These are phyloP conservation scores for Artibeus lituratus DNA, from an alignment of 2,797 vertebrate species.

Conservation along the genomic window DNA sequence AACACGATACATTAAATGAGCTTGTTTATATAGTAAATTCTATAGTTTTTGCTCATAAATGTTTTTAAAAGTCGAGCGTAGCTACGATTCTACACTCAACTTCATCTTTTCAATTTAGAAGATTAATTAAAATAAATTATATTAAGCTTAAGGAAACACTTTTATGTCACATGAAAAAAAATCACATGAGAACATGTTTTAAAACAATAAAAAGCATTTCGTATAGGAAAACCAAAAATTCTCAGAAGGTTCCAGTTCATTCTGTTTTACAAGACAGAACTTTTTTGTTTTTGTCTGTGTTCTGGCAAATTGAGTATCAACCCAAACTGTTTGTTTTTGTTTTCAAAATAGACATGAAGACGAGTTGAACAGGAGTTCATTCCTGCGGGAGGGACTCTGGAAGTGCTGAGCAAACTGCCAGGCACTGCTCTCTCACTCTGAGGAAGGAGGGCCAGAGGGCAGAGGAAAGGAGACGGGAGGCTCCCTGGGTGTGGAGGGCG, in stretches of 20 bases:
- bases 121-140: conserved; percentile 17
- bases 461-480: background rate
- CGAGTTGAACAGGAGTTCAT: background rate
- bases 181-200: background rate
- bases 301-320: background rate
- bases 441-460: background rate
- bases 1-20: conserved; percentile 33
- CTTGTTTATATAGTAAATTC: conserved; percentile 45
- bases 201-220: conserved; percentile 11
- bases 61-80: background rate
- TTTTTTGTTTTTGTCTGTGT: background rate
- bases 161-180: background rate
- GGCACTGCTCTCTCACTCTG: background rate
- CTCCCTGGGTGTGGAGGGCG: background rate
- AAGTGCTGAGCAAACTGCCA: background rate
- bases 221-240: background rate
- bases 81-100: background rate
- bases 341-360: conserved; percentile 23
- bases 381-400: background rate
- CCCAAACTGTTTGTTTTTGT: conserved; percentile 27
- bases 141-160: conserved; percentile 27
- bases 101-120: conserved; percentile 41
- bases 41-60: conserved; percentile 29
- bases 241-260: conserved; percentile 11
- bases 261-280: background rate